Percentiles rank a stretch among this genome's conserved stretches.
phyloP scores from a whole-genome alignment of 2,113 vertebrate species.

The Larimichthys crocea region DNA sequence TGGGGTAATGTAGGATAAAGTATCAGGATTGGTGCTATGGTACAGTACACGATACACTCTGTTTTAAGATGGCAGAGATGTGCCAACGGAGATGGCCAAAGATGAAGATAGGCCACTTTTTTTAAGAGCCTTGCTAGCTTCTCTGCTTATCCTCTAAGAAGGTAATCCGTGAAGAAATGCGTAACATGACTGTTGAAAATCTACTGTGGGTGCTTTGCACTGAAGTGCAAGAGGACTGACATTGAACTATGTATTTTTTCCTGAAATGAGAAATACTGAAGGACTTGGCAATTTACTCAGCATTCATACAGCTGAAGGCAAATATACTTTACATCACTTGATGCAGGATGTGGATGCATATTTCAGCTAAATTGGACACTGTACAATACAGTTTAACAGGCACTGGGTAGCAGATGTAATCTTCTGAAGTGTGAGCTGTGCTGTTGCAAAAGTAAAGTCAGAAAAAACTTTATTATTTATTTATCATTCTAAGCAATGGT shows the following conservation, averaged over 20 bases:
- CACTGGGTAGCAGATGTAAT: not conserved
- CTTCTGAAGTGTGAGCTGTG: not conserved
- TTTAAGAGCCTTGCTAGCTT: too few relatives aligned
- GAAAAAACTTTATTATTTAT: not conserved
- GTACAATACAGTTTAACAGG: not conserved
- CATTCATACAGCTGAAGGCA: not conserved
- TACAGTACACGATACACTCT: not conserved
- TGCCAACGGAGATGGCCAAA: too few relatives aligned
- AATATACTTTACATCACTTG: not conserved
- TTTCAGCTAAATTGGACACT: not conserved
- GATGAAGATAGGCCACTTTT: too few relatives aligned
- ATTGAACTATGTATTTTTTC: not conserved
- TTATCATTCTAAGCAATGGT: not conserved
- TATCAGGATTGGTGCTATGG: not conserved
- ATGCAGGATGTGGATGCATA: not conserved
- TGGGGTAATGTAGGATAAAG: too few relatives aligned
- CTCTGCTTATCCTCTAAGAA: too few relatives aligned
- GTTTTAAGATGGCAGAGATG: not conserved
- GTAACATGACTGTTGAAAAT: too few relatives aligned
- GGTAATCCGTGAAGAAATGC: too few relatives aligned
- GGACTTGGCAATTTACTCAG: not conserved
- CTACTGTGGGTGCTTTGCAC: too few relatives aligned
- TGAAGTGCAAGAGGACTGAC: not conserved
- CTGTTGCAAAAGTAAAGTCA: not conserved
- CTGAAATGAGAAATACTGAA: constrained; percentile 5